These are phyloP conservation scores for Oxyruncus cristatus DNA, from an alignment of 2,113 vertebrate species.

Conservation along the genomic window DNA sequence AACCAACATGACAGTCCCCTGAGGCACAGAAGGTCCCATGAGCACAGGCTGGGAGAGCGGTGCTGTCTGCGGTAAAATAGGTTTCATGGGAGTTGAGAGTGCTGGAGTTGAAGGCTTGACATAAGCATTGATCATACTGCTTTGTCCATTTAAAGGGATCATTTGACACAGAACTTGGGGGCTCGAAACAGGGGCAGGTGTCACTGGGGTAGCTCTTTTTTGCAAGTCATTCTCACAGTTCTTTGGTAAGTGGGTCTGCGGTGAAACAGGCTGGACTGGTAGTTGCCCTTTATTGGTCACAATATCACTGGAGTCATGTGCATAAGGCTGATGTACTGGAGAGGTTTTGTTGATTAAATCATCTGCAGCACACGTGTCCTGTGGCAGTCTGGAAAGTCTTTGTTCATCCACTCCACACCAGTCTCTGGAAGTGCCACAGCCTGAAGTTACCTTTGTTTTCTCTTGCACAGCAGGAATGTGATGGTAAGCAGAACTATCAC, in stretches of 20 bases:
- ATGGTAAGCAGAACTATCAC: slow-evolving; percentile 71
- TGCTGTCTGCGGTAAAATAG: slow-evolving; percentile 79
- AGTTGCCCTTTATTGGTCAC: slow-evolving; percentile 26
- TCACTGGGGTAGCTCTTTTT: slow-evolving; percentile 63
- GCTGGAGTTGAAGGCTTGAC: slow-evolving; percentile 79
- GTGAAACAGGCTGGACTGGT: background rate
- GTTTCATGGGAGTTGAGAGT: slow-evolving; percentile 65
- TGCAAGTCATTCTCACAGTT: slow-evolving; percentile 63
- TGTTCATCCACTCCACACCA: background rate
- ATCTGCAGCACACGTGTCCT: background rate
- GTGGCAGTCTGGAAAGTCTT: slow-evolving; percentile 2
- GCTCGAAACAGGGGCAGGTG: slow-evolving; percentile 71
- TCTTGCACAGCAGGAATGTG: slow-evolving; percentile 62
- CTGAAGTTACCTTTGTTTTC: background rate
- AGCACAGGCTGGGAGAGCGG: slow-evolving; percentile 78
- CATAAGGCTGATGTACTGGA: slow-evolving; percentile 10
- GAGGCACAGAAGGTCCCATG: slow-evolving; percentile 82
- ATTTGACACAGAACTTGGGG: slow-evolving; percentile 89
- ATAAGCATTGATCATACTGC: slow-evolving; percentile 83
- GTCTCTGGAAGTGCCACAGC: background rate
- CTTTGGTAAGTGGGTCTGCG: slow-evolving; percentile 54
- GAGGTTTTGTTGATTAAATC: background rate
- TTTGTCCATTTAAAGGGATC: slow-evolving; percentile 81
- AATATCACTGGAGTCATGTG: background rate
- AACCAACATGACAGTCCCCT: slow-evolving; percentile 93